phyloP scores from a whole-genome alignment of 2,888 invertebrate species.

The Molorchus minor region DNA sequence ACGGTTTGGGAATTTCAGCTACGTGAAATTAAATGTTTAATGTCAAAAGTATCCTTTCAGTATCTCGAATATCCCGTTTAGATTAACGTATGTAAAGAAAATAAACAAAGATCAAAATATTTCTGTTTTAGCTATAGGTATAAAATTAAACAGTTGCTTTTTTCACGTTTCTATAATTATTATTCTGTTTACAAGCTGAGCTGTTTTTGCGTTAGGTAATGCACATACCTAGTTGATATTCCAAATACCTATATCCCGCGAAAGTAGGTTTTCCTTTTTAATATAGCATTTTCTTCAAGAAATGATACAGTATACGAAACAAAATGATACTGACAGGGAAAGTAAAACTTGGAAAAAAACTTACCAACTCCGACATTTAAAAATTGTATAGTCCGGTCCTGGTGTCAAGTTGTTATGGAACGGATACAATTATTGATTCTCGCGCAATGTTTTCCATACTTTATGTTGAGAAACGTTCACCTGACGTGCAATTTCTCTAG shows the following conservation, averaged over 20 bases:
- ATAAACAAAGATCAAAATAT: slow-evolving; percentile 21
- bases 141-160: slow-evolving; percentile 10
- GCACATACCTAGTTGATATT: slow-evolving; percentile 6
- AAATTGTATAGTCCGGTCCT: too few species aligned
- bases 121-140: slow-evolving; percentile 11
- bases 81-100: slow-evolving; percentile 16
- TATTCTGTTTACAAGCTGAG: neutral
- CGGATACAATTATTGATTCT: too few species aligned
- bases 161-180: neutral
- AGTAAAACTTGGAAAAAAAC: too few species aligned
- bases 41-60: slow-evolving; percentile 6
- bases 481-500: too few species aligned
- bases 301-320: too few species aligned
- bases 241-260: slow-evolving; percentile 18
- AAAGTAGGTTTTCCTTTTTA: too few species aligned
- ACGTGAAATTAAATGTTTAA: slow-evolving; percentile 4
- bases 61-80: slow-evolving; percentile 8
- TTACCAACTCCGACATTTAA: too few species aligned
- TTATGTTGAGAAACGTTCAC: too few species aligned
- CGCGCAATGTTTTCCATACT: too few species aligned
- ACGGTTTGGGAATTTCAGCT: slow-evolving; percentile 4
- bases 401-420: too few species aligned
- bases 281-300: too few species aligned
- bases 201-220: neutral
- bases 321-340: too few species aligned